Percentiles rank a stretch among this genome's conserved stretches.
Evolutionary conservation across 2,888 invertebrate genomes (phyloP).

Genomic region (Bellardia pandia): DNA sequence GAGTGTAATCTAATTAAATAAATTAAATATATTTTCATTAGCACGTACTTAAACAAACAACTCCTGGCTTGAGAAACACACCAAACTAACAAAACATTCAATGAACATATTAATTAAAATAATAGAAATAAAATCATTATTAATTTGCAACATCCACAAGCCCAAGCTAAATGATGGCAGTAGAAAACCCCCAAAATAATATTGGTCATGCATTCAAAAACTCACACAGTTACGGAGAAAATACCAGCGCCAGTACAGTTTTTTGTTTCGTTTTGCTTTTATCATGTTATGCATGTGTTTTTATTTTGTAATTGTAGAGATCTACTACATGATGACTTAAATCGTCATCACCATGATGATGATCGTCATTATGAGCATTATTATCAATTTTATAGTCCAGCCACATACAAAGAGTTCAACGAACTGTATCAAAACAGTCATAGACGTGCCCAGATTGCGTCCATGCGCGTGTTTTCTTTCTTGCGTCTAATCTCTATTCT

Average conservation of each 20-base stretch:
- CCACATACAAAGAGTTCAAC: conserved; percentile 67
- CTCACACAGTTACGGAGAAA: neutral
- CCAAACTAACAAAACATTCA: neutral
- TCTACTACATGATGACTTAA: conserved; percentile 26
- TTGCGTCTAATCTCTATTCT: conserved; percentile 39
- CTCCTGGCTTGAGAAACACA: neutral
- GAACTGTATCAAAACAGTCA: conserved; percentile 66
- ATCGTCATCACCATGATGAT: conserved; percentile 16
- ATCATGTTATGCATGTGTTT: conserved; percentile 3
- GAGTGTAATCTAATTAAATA: too few species aligned
- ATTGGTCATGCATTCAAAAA: conserved; percentile 9
- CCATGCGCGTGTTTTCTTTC: conserved; percentile 75
- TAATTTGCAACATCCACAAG: neutral
- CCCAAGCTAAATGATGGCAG: neutral
- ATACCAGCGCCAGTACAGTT: conserved; percentile 16
- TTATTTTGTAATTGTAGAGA: neutral
- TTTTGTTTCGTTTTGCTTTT: neutral
- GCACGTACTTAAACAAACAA: neutral
- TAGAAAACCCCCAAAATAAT: conserved; percentile 12
- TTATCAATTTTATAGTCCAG: conserved; percentile 62
- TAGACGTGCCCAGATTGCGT: conserved; percentile 78
- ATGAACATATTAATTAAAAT: neutral
- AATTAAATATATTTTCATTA: too few species aligned
- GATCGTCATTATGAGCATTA: conserved; percentile 32
- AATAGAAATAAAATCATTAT: neutral